Conservation (phyloP, 2,113 vertebrate genomes). For the Suncus etruscus region DNA sequence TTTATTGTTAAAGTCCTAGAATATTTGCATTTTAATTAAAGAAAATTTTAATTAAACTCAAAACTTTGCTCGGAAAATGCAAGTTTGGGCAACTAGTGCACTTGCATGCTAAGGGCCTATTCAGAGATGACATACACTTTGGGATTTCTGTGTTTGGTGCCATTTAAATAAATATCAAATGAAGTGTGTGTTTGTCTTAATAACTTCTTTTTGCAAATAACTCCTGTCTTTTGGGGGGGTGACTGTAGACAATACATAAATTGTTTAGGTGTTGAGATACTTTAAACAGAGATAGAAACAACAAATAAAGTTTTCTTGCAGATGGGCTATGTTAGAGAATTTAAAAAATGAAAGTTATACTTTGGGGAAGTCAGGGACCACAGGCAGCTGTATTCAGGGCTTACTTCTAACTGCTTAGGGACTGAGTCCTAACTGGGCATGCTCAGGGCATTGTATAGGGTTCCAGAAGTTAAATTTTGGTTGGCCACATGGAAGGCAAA, state of each 20-base stretch:
- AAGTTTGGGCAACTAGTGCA: slow-evolving; percentile 81
- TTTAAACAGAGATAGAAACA: not conserved
- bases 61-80: slow-evolving; percentile 86
- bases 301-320: slow-evolving; percentile 24
- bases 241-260: not conserved
- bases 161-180: slow-evolving; percentile 72
- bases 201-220: slow-evolving; percentile 77
- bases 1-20: slow-evolving; percentile 87
- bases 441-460: not conserved
- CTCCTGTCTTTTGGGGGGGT: slow-evolving; percentile 41
- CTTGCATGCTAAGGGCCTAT: slow-evolving; percentile 80
- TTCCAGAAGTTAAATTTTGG: not conserved
- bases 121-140: slow-evolving; percentile 74
- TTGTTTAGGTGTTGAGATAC: not conserved
- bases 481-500: not conserved
- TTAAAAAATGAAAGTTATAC: not conserved
- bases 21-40: slow-evolving; percentile 91
- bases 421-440: no score
- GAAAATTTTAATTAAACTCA: slow-evolving; percentile 87
- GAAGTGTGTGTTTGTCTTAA: slow-evolving; percentile 70
- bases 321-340: not conserved
- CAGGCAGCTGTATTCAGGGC: no score
- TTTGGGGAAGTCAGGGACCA: not conserved
- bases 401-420: no score
- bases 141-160: slow-evolving; percentile 73